phyloP scores from a whole-genome alignment of 2,888 invertebrate genomes.

The Aphodius granarius region DNA sequence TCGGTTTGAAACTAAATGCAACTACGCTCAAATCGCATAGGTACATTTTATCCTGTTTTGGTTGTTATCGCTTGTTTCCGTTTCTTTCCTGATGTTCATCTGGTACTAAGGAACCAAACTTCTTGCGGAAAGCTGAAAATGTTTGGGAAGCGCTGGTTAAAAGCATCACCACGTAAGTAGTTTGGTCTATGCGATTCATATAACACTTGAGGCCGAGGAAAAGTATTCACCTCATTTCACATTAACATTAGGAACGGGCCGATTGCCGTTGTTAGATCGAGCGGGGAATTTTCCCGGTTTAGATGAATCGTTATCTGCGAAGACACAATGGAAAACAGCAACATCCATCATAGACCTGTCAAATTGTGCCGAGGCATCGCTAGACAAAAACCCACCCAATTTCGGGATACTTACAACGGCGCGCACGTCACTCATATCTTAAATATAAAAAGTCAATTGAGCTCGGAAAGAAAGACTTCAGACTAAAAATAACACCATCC shows the following conservation, averaged over 20 bases:
- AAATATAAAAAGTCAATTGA: neutral
- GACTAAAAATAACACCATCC: too few species aligned
- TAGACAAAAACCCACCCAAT: slow-evolving; percentile 6
- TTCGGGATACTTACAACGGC: neutral
- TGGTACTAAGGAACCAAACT: too few species aligned
- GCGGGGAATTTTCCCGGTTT: neutral
- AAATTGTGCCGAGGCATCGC: slow-evolving; percentile 16
- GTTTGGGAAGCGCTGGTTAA: neutral
- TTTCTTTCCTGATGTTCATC: too few species aligned
- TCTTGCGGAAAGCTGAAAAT: too few species aligned
- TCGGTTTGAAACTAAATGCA: neutral
- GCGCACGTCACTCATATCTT: neutral
- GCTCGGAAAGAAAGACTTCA: too few species aligned
- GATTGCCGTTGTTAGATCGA: neutral
- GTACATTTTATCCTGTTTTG: neutral
- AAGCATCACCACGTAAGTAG: neutral
- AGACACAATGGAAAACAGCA: slow-evolving; percentile 22
- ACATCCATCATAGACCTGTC: slow-evolving; percentile 25
- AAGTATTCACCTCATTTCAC: neutral
- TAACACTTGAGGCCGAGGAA: neutral
- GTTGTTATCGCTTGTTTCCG: neutral
- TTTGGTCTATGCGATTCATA: neutral
- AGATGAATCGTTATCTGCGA: slow-evolving; percentile 21
- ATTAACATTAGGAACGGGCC: neutral
- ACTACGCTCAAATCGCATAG: neutral